Conservation (phyloP, 1,140 invertebrate genomes). For the Doryteuthis pealeii region DNA sequence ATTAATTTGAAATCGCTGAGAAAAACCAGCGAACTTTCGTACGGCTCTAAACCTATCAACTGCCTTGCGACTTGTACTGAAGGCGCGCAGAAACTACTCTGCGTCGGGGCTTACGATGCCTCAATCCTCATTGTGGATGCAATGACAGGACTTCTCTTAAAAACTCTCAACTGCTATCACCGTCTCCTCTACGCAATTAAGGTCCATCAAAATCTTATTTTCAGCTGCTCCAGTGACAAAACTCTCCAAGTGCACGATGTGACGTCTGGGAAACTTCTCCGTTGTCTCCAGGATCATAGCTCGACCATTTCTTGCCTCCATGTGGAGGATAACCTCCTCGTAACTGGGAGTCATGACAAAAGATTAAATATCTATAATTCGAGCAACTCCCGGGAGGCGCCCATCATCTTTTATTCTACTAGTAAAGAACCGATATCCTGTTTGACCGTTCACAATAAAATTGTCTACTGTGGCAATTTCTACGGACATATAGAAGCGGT, state of each 20-base stretch:
- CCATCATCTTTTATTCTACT: background rate
- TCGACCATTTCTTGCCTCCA: background rate
- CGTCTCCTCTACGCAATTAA: background rate
- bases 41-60: background rate
- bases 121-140: background rate
- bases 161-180: background rate
- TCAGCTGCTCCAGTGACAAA: background rate
- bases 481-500: background rate
- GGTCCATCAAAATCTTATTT: background rate
- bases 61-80: constrained; percentile 1
- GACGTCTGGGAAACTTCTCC: background rate
- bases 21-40: background rate
- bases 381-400: background rate
- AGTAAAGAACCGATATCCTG: background rate
- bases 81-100: background rate
- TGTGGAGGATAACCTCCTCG: background rate
- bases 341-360: constrained; percentile 3
- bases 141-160: background rate
- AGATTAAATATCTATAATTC: background rate
- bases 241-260: background rate
- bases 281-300: background rate
- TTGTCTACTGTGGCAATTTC: background rate
- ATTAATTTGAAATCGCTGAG: background rate
- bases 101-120: constrained; percentile 7
- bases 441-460: background rate